A percentile compares a stretch with the other conserved stretches of the same genome.
These are phyloP conservation scores for Trichopoda pennipes DNA, from an alignment of 2,888 invertebrate genomes.

Conservation along the genomic window DNA sequence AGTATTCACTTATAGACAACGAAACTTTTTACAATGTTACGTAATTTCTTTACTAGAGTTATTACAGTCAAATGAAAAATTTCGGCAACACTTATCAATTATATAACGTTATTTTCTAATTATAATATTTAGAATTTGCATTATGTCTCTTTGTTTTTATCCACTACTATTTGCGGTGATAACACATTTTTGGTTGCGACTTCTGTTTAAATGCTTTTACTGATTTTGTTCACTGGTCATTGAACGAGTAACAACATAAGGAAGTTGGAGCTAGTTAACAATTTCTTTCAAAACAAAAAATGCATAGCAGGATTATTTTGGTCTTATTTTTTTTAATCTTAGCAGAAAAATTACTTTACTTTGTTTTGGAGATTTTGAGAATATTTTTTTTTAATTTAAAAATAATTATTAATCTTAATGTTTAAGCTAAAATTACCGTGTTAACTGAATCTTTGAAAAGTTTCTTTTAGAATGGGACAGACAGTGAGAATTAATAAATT, in stretches of 20 bases:
- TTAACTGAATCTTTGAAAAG: conserved; percentile 21
- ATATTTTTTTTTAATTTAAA: too few species aligned
- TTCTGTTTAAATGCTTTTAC: conserved; percentile 48
- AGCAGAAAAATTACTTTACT: conserved; percentile 44
- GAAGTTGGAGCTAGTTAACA: conserved; percentile 13
- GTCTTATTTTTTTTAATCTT: conserved; percentile 1
- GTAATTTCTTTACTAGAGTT: neutral
- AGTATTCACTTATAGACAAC: conserved; percentile 22
- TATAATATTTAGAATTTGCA: neutral
- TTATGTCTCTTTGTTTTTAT: neutral
- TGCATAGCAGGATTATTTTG: neutral
- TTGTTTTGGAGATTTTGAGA: too few species aligned
- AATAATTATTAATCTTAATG: too few species aligned
- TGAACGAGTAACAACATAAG: conserved; percentile 39
- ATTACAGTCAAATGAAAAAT: conserved; percentile 1
- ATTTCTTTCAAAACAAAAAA: conserved; percentile 32
- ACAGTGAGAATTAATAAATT: neutral
- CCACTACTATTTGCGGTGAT: neutral
- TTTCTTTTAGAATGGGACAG: neutral
- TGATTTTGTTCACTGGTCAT: neutral
- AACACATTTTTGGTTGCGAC: conserved; percentile 34
- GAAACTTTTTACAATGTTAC: conserved; percentile 13
- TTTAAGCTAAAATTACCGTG: neutral
- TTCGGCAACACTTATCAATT: neutral
- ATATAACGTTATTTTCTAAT: neutral